phyloP scores from a whole-genome alignment of 2,888 invertebrate species.

The Stenotaenia linearis region DNA sequence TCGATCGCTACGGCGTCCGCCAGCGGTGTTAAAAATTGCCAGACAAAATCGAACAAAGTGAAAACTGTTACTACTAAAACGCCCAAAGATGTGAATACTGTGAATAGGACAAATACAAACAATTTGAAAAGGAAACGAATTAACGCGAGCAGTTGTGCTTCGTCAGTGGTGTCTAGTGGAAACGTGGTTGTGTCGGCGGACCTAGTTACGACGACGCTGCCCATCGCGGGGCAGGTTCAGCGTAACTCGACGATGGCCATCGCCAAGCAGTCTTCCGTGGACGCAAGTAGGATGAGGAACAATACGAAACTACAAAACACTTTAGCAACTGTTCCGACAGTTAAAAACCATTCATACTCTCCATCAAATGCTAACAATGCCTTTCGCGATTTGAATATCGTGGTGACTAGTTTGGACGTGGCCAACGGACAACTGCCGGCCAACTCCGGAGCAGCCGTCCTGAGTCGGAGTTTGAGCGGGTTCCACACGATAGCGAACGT shows the following conservation, averaged over 20 bases:
- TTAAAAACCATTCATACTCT: slow-evolving; percentile 28
- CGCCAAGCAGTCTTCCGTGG: background rate
- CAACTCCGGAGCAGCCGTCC: slow-evolving; percentile 5
- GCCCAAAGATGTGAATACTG: slow-evolving; percentile 21
- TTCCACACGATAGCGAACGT: slow-evolving; percentile 26
- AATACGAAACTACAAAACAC: background rate
- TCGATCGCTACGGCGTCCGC: background rate
- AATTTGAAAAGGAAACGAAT: slow-evolving; percentile 24
- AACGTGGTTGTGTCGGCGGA: background rate
- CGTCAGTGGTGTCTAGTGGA: background rate
- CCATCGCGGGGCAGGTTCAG: background rate
- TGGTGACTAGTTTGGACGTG: slow-evolving; percentile 32
- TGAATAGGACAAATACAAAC: slow-evolving; percentile 30
- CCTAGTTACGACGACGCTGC: background rate
- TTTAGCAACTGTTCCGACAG: background rate
- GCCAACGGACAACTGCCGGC: slow-evolving; percentile 30
- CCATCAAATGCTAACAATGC: slow-evolving; percentile 16
- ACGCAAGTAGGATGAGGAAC: no score
- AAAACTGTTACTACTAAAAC: slow-evolving; percentile 12
- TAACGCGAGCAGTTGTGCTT: background rate
- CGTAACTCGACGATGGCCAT: slow-evolving; percentile 3
- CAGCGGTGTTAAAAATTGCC: background rate
- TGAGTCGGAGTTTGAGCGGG: slow-evolving; percentile 18
- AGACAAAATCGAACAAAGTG: slow-evolving; percentile 28
- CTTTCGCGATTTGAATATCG: slow-evolving; percentile 30